Base-by-base conservation (phyloP, 2,888 invertebrate species). In the Mimumesa dahlbomi region DNA sequence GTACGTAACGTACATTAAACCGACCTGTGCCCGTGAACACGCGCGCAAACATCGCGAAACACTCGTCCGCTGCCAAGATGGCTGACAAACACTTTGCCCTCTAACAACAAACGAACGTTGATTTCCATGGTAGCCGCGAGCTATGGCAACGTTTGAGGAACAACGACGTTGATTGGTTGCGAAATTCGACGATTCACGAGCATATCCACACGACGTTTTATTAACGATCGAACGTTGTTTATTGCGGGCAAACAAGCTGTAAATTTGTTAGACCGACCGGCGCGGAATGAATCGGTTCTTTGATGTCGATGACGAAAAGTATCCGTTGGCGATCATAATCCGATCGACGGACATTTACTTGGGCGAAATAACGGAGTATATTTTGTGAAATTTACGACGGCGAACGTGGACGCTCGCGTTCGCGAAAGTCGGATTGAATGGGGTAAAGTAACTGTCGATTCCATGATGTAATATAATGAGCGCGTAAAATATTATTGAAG, bases 11-110 rank as follows among this genome's bases (percentile, higher is more conserved):
- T 57, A 69, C 76, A 66, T 73, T 76, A 69, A n/a, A 76, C 69
- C 73, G 59, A 62, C 73, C n/a, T n/a, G 72, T 63, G 63, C 73
- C 69, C 65, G n/a, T n/a, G 52, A 53, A 38, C 54, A 31, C 38
- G 31, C 63, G 54, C 38, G 58, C 53, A 65, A 64, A 68, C 58
- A 52, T 18, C 25, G 45, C 77, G n/a, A 66, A 72, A 69, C 74
- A 72, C 77, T 72, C 70, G 64, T 61, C 54, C 59, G 36, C 62
- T 62, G 62, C 67, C 62, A 69, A 75, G 64, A 68, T 45, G 56
- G 42, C 68, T 72, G 77, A 75, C 77, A 77, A 77, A 77, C 77
- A 62, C 71, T 62, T 64, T 45, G n/a, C 46, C 54, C 63, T 59
- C 29, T 29, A 64, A 58, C 61, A 73, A 73, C 70, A 53, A 68